Evolutionary conservation across 2,888 invertebrate genomes (phyloP), one percentile per base, ranked within the genome.

Genomic region (Mayetiola destructor): DNA sequence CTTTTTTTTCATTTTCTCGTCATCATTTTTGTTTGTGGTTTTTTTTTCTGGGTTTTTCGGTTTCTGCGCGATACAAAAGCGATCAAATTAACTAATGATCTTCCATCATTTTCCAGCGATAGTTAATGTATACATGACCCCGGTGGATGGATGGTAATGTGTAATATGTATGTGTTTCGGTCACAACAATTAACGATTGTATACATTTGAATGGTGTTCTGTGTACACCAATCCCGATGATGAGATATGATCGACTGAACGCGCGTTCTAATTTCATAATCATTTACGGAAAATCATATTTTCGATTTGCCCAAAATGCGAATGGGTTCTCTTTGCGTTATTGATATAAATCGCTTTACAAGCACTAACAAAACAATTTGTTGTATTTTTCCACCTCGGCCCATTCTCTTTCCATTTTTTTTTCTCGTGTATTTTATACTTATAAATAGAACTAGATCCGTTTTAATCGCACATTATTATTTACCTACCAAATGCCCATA

Each of bases 211-310:
- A 27, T 16, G 27, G n/a, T n/a, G n/a, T n/a, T n/a, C n/a, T n/a
- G n/a, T n/a, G n/a, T n/a, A n/a, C n/a, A n/a, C n/a, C n/a, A n/a
- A n/a, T n/a, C n/a, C n/a, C n/a, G n/a, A n/a, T n/a, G n/a, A n/a
- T n/a, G 42, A 23, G 48, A 48, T 48, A 48, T 27, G 21, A 48
- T 48, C 48, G n/a, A n/a, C n/a, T n/a, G n/a, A n/a, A n/a, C n/a
- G n/a, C n/a, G 27, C 16, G 48, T 48, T 48, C 48, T 48, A 48
- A 48, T 48, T 48, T 27, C 27, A 48, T 48, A 48, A 48, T 48
- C 48, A 27, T 48, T 48, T 48, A 48, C 29, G 48, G 48, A 48
- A 48, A 48, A 48, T 48, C 48, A 36, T n/a, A 48, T 48, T 48
- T 23, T 42, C 23, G 42, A 6, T n/a, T 40, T 40, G 27, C n/a